Conservation (phyloP, 1,140 invertebrate genomes). For the Drosophila mauritiana region DNA sequence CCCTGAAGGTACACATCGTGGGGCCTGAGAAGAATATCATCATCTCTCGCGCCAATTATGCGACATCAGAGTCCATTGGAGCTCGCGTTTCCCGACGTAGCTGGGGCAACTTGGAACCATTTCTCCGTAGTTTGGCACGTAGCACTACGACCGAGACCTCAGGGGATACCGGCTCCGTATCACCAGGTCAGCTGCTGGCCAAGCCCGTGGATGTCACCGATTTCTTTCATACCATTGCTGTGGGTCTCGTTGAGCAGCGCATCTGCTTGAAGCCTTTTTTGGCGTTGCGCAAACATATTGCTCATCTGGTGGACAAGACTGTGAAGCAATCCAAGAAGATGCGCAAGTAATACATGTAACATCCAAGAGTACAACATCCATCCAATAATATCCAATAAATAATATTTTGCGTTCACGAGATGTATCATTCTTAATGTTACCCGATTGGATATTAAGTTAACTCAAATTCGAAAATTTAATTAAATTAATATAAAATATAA, state of each 20-base stretch:
- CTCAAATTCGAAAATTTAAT: neutral
- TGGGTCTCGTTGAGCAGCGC: neutral
- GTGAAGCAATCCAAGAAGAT: neutral
- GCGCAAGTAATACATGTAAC: neutral
- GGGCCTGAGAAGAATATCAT: too few species aligned
- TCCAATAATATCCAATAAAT: too few species aligned
- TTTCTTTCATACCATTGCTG: neutral
- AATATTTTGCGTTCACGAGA: too few species aligned
- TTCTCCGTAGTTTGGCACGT: too few species aligned
- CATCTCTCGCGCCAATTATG: neutral
- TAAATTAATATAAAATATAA: constrained; percentile 31
- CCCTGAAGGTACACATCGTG: too few species aligned
- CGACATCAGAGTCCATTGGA: neutral
- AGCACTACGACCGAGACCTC: neutral
- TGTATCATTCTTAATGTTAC: too few species aligned
- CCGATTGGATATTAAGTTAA: neutral
- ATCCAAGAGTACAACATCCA: too few species aligned
- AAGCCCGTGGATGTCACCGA: neutral
- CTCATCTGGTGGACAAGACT: neutral
- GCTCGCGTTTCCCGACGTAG: neutral
- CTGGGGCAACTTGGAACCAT: neutral
- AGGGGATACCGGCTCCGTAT: neutral
- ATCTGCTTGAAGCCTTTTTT: neutral
- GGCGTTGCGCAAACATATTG: neutral
- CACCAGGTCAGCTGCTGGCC: neutral